A percentile compares a stretch with the other conserved stretches of the same genome.
phyloP scores from a whole-genome alignment of 2,797 vertebrate genomes.

The Podarcis lilfordi region DNA sequence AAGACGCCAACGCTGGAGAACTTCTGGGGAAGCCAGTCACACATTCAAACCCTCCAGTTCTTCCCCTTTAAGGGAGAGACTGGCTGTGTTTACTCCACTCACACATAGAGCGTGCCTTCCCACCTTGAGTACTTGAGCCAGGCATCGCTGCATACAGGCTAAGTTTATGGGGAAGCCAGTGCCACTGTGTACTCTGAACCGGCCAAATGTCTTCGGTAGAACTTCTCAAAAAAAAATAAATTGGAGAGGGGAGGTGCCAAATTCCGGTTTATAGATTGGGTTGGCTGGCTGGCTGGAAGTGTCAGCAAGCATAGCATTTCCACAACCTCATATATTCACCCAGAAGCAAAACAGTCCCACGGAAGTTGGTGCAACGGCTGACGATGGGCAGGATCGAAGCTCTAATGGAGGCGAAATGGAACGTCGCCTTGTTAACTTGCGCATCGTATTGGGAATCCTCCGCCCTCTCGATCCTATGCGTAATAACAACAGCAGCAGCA shows the following conservation, averaged over 20 bases:
- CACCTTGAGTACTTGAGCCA: not conserved
- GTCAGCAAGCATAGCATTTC: not conserved
- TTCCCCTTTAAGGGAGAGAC: not conserved
- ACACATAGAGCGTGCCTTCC: too few relatives aligned
- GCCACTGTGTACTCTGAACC: not conserved
- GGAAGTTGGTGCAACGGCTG: not conserved
- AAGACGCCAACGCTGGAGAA: not conserved
- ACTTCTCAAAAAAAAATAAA: not conserved
- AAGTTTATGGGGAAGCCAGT: not conserved
- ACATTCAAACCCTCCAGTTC: not conserved
- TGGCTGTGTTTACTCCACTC: not conserved
- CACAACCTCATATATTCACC: too few relatives aligned
- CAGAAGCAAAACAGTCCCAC: not conserved
- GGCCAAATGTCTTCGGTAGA: not conserved
- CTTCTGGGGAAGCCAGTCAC: not conserved
- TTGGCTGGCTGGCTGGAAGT: not conserved
- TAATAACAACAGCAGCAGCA: slow-evolving; percentile 68
- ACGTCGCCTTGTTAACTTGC: not conserved
- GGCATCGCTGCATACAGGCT: not conserved
- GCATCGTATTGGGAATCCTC: slow-evolving; percentile 54
- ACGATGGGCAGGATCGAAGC: not conserved
- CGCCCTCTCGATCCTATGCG: slow-evolving; percentile 17
- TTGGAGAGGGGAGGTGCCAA: not conserved
- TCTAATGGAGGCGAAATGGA: not conserved
- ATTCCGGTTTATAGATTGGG: too few relatives aligned